These are phyloP conservation scores for Cheilosia grossa DNA, from an alignment of 2,888 invertebrate species.

Conservation along the genomic window DNA sequence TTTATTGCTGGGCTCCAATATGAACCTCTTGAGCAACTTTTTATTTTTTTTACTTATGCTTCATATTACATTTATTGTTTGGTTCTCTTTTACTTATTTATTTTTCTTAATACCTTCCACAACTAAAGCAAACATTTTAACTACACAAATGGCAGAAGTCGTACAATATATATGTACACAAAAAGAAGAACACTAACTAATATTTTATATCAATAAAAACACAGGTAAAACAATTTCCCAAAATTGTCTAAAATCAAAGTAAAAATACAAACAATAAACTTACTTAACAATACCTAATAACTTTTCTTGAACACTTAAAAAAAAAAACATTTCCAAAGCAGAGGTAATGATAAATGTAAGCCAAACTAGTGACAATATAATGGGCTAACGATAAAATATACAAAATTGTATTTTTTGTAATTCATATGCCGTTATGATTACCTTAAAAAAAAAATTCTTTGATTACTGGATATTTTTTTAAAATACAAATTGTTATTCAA, in stretches of 20 bases:
- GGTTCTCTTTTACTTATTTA: neutral
- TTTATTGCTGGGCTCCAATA: too few relatives aligned
- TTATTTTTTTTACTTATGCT: too few relatives aligned
- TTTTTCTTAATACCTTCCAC: neutral
- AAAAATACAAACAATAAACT: slow-evolving; percentile 16
- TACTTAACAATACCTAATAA: too few relatives aligned
- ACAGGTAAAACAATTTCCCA: slow-evolving; percentile 56
- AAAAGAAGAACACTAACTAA: slow-evolving; percentile 48
- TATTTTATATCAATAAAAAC: slow-evolving; percentile 65
- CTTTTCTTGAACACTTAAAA: slow-evolving; percentile 43
- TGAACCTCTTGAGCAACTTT: too few relatives aligned
- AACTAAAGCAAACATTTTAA: neutral
- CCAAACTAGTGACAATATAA: slow-evolving; percentile 70
- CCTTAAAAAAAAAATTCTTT: slow-evolving; percentile 3
- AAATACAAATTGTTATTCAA: slow-evolving; percentile 23
- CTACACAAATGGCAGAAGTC: slow-evolving; percentile 45
- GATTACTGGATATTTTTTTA: slow-evolving; percentile 48
- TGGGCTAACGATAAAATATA: slow-evolving; percentile 41
- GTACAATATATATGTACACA: slow-evolving; percentile 50
- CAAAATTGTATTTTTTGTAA: neutral
- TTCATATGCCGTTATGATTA: neutral
- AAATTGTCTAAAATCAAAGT: slow-evolving; percentile 49
- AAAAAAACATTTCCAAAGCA: slow-evolving; percentile 32
- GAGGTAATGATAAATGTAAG: slow-evolving; percentile 43
- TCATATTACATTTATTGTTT: neutral